Evolutionary conservation across 2,113 vertebrate genomes (phyloP), one percentile per base, ranked within the genome.

Genomic region (Burhinus oedicnemus): DNA sequence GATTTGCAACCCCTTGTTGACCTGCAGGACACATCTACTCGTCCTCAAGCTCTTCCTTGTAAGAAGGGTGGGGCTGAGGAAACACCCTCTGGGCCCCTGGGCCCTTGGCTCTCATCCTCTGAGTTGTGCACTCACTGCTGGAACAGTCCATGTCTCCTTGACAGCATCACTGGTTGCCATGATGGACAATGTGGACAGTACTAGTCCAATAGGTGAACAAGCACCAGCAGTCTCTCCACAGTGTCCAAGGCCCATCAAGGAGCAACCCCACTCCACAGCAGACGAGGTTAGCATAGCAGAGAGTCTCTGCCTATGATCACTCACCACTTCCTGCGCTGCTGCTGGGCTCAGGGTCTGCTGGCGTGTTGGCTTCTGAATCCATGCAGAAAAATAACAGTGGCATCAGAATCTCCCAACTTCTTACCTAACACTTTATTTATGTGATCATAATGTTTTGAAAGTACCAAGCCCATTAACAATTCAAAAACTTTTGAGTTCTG

Each of bases 271-370:
- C 16, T n/a, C 15, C n/a, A 49, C 30, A 30, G 5, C 29, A 81
- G n/a, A 11, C 16, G 29, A 40, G 29, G 10, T 64, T 29, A 55
- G 49, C 12, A 64, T 32, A 8, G 11, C 30, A 18, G 32, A 20
- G 47, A 30, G 10, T 34, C 21, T 52, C 22, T 49, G 26, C n/a
- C 13, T 30, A 12, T 15, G 9, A 38, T n/a, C 30, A 30, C 3
- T 40, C 0, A 0, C 2, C 49, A 9, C 16, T 49, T 49, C 20
- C 30, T 65, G 19, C 12, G 9, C 49, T n/a, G 8, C 7, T 72
- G 25, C 25, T 42, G 15, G 20, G 10, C 11, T 65, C 13, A n/a
- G 25, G 30, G 3, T 65, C 20, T 65, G 30, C 20, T 81, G 42
- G 16, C 3, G 19, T 81, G 12, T 5, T 1, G 1, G 4, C 7